These are phyloP conservation scores for Forbesichthys papilliferus DNA, from an alignment of 2,113 vertebrate genomes.

Conservation along the genomic window DNA sequence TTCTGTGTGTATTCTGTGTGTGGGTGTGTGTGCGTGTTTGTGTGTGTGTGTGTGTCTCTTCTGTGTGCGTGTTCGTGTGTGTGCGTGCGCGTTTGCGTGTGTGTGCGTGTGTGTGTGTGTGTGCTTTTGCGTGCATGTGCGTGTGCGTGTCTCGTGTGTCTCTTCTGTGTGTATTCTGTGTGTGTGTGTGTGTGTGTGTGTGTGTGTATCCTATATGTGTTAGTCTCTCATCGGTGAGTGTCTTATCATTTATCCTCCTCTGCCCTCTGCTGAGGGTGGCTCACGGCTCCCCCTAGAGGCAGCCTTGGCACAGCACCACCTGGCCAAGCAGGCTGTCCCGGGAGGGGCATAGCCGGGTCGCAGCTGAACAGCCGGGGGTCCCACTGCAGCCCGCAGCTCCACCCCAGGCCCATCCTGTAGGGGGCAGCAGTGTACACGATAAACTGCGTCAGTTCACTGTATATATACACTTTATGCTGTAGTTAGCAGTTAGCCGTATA, in stretches of 20 bases:
- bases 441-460: too few relatives aligned
- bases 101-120: background rate
- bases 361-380: slow-evolving; percentile 72
- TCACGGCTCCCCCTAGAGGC: slow-evolving; percentile 22
- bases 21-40: background rate
- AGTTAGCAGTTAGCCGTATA: too few relatives aligned
- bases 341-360: slow-evolving; percentile 72
- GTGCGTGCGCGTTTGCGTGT: background rate
- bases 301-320: slow-evolving; percentile 59
- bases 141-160: background rate
- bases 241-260: background rate
- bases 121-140: background rate
- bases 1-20: background rate
- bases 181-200: background rate
- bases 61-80: background rate
- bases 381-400: too few relatives aligned
- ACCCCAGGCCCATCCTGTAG: slow-evolving; percentile 55
- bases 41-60: background rate
- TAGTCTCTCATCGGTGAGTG: background rate
- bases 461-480: too few relatives aligned
- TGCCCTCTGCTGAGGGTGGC: background rate
- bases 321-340: slow-evolving; percentile 57
- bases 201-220: background rate
- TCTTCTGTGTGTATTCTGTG: background rate
- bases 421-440: background rate